Evolutionary conservation across 2,113 vertebrate species (phyloP).

Genomic region (Nothoprocta pentlandii): DNA sequence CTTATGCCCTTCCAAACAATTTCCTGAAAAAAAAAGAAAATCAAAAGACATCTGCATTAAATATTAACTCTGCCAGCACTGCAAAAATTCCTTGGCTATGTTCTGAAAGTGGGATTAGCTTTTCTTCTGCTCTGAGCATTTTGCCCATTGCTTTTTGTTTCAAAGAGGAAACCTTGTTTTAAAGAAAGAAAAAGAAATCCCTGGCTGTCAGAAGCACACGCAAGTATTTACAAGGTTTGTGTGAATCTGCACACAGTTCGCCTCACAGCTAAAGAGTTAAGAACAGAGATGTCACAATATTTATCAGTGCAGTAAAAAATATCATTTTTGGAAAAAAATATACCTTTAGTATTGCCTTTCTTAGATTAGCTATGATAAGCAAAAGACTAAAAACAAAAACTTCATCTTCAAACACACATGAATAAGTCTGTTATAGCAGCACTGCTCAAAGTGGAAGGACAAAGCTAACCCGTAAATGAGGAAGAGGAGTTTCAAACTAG

Average conservation of each 20-base stretch:
- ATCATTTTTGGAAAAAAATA: constrained; percentile 82
- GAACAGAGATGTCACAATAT: constrained; percentile 76
- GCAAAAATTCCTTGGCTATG: constrained; percentile 44
- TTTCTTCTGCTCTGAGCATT: constrained; percentile 56
- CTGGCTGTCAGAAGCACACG: constrained; percentile 72
- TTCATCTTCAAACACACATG: constrained; percentile 68
- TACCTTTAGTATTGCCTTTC: constrained; percentile 86
- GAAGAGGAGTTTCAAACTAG: constrained; percentile 64
- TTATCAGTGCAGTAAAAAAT: constrained; percentile 85
- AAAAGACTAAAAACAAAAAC: constrained; percentile 76
- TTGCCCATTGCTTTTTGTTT: constrained; percentile 60
- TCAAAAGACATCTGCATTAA: not conserved
- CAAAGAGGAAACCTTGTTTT: constrained; percentile 57
- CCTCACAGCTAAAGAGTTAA: constrained; percentile 71
- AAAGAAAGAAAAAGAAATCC: constrained; percentile 10
- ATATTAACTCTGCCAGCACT: constrained; percentile 35
- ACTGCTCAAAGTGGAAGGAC: constrained; percentile 75
- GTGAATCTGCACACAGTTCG: constrained; percentile 70
- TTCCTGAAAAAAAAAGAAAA: not conserved
- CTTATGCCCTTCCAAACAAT: constrained; percentile 37
- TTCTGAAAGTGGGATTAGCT: constrained; percentile 43
- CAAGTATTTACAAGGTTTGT: constrained; percentile 77
- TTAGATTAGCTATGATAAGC: constrained; percentile 81
- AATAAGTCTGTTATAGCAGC: constrained; percentile 78
- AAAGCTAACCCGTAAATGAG: constrained; percentile 74